Conservation (phyloP, 1,140 invertebrate species). For the Plectrocnemia conspersa region DNA sequence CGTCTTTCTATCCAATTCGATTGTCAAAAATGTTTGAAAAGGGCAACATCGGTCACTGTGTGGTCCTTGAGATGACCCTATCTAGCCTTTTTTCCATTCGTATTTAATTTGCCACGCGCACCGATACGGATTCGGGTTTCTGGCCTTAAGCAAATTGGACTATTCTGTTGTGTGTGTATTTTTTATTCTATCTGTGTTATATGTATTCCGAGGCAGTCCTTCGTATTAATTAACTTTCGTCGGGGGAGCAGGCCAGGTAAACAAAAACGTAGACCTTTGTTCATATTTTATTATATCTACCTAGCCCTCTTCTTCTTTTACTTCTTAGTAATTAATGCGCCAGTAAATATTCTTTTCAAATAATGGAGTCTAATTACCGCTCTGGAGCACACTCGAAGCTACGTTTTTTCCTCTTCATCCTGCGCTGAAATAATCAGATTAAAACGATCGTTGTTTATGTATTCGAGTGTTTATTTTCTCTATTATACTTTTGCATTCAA, state of each 20-base stretch:
- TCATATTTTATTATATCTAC: slow-evolving; percentile 8
- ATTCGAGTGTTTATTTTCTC: too few species aligned
- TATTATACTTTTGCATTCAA: too few species aligned
- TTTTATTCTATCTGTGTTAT: too few species aligned
- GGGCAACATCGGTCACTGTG: slow-evolving; percentile 14
- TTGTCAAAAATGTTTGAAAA: slow-evolving; percentile 28
- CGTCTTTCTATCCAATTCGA: slow-evolving; percentile 20
- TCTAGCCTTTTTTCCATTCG: background rate
- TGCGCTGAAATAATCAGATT: too few species aligned
- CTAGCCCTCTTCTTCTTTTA: too few species aligned
- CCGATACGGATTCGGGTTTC: background rate
- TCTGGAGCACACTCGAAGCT: too few species aligned
- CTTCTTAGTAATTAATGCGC: slow-evolving; percentile 11
- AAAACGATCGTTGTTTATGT: too few species aligned
- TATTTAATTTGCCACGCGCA: background rate
- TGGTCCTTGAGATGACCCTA: background rate
- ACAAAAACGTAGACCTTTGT: background rate
- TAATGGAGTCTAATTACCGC: slow-evolving; percentile 11
- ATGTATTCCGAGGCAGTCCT: slow-evolving; percentile 10
- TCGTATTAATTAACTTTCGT: slow-evolving; percentile 29
- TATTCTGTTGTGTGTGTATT: too few species aligned
- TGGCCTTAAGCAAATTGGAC: slow-evolving; percentile 25
- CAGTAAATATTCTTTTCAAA: slow-evolving; percentile 8
- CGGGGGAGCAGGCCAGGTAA: slow-evolving; percentile 6
- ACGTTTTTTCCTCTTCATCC: too few species aligned